Evolutionary conservation across 2,888 invertebrate species (phyloP), one percentile per base, ranked within the genome.

Genomic region (Drosophila antonietae): DNA sequence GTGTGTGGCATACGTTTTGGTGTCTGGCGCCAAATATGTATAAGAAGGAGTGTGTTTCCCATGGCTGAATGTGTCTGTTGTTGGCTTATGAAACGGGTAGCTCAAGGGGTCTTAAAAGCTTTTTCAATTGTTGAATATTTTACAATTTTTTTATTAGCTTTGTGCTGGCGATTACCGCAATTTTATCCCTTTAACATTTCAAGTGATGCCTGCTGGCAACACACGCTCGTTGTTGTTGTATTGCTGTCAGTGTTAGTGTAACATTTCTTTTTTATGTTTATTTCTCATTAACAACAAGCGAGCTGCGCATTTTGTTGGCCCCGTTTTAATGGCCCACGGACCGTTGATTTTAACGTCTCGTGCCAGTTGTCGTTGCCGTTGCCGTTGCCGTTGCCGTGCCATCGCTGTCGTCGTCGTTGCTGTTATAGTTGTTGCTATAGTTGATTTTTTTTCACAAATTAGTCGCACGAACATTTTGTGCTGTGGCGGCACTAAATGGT

Each of bases 391-490:
- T 20, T 20, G 20, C 20, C 20, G 20, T 20, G 20, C 20, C 20
- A 20, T 33, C 33, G 9, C 14, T 14, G 72, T 78, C 72, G 69
- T 18, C 51, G 62, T 64, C 66, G 53, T 10, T 56, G 55, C 18
- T 55, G 39, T 7, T 63, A 49, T 55, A 55, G 61, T 46, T 69
- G 60, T 66, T 68, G 56, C 49, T 68, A 49, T 49, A 49, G 73
- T 60, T 76, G 51, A 62, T 71, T 78, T 67, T 81, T 80, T 80
- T 81, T 85, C 80, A 81, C 84, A 86, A 87, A 86, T 86, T 86
- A 86, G 87, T 86, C 83, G 78, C 87, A 86, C 85, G 85, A 86
- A 87, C 80, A 87, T 83, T 84, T 84, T 83, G 28, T 81, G 76
- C 86, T 69, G 85, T 75, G 83, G 80, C 73, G 72, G 72, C 77